Conservation (phyloP, 2,797 vertebrate species). For the Lophotriccus pileatus region DNA sequence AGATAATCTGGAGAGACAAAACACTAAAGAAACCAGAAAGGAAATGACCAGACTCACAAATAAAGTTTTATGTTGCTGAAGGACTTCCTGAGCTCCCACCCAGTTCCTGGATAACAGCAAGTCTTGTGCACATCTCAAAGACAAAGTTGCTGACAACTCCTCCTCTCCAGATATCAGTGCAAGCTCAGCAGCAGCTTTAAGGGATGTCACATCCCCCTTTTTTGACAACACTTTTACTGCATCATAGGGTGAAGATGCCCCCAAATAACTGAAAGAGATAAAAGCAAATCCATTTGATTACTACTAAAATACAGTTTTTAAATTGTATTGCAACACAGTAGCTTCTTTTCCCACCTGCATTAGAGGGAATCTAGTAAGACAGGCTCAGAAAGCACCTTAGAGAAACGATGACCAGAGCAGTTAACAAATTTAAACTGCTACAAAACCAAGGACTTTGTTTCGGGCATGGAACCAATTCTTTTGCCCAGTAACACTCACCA, state of each 20-base stretch:
- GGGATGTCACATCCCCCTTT: slow-evolving; percentile 87
- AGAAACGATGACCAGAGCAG: neutral
- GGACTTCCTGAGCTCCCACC: slow-evolving; percentile 83
- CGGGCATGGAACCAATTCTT: neutral
- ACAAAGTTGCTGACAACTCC: slow-evolving; percentile 81
- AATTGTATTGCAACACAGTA: neutral
- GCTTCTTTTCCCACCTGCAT: neutral
- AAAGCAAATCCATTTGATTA: neutral
- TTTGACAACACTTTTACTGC: slow-evolving; percentile 91
- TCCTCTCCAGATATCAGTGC: slow-evolving; percentile 83
- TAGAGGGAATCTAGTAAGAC: neutral
- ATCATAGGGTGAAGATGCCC: slow-evolving; percentile 85
- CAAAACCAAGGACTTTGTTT: neutral
- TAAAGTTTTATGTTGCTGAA: slow-evolving; percentile 80
- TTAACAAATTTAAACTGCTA: neutral
- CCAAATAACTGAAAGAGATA: slow-evolving; percentile 82
- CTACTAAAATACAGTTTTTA: neutral
- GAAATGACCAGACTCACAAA: slow-evolving; percentile 76
- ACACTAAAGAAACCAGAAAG: neutral
- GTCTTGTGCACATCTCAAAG: slow-evolving; percentile 89
- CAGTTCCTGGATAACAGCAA: slow-evolving; percentile 84
- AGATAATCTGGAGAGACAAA: neutral
- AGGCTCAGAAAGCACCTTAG: neutral
- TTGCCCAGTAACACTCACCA: slow-evolving; percentile 77
- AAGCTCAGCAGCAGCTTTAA: slow-evolving; percentile 83